Percentiles rank a stretch among this genome's conserved stretches.
Conservation (phyloP, 2,113 vertebrate genomes). For the Peucedramus taeniatus region DNA sequence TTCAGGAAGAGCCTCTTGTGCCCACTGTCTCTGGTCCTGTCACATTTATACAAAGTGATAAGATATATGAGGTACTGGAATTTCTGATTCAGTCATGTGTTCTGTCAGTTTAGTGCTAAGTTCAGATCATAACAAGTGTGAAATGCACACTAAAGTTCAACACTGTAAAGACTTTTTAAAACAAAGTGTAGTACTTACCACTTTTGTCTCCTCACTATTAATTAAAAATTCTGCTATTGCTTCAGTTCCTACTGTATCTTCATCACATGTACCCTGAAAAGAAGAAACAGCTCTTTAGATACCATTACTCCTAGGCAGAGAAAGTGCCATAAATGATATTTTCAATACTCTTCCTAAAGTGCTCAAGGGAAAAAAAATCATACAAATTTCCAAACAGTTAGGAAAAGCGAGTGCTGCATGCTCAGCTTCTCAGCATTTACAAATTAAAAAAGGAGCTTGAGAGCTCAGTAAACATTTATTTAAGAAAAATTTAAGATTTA, state of each 20-base stretch:
- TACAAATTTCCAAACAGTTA: background rate
- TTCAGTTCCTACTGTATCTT: slow-evolving; percentile 84
- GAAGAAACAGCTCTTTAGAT: slow-evolving; percentile 11
- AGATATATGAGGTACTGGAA: background rate
- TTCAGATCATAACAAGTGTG: background rate
- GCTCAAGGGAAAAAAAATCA: background rate
- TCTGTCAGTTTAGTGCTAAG: background rate
- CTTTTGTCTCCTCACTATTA: slow-evolving; percentile 90
- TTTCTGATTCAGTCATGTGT: background rate
- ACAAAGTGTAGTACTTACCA: slow-evolving; percentile 68
- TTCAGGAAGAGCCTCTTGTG: background rate
- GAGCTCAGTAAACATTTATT: background rate
- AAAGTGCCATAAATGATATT: background rate
- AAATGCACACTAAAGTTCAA: background rate
- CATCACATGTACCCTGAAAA: slow-evolving; percentile 67
- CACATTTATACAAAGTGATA: background rate
- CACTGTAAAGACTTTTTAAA: background rate
- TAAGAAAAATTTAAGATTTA: background rate
- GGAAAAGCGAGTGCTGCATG: background rate
- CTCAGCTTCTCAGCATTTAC: background rate
- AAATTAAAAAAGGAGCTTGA: background rate
- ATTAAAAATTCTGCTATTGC: slow-evolving; percentile 88
- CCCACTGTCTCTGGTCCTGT: background rate
- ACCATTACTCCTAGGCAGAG: background rate
- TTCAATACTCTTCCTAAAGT: background rate